Conservation (phyloP, 2,113 vertebrate genomes). For the Empidonax alnorum region DNA sequence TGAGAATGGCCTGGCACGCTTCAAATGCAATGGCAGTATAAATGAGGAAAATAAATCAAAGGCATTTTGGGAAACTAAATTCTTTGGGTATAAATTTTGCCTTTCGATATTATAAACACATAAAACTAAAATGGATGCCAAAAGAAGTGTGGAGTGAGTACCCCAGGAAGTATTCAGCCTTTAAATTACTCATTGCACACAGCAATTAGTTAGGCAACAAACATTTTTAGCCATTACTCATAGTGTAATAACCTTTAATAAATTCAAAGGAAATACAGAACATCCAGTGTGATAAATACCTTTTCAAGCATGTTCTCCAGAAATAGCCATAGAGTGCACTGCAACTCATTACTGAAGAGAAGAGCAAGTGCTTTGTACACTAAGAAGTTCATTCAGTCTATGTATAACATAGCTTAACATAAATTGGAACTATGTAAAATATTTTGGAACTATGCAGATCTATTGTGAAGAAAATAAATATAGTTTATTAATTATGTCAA, state of each 20-base stretch:
- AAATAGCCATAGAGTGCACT: neutral
- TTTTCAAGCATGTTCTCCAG: neutral
- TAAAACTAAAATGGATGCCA: constrained; percentile 23
- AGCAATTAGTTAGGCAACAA: constrained; percentile 7
- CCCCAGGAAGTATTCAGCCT: neutral
- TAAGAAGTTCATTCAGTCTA: neutral
- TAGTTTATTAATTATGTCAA: neutral
- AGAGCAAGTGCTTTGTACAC: neutral
- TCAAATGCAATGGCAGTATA: neutral
- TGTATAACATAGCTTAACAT: neutral
- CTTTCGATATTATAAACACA: neutral
- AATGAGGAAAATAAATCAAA: constrained; percentile 55
- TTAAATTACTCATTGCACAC: neutral
- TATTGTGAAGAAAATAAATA: neutral
- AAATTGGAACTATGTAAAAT: neutral
- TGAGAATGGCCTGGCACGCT: neutral
- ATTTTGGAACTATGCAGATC: neutral
- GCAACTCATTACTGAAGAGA: neutral
- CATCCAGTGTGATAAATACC: neutral
- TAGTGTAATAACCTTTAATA: neutral
- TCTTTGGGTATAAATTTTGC: constrained; percentile 15
- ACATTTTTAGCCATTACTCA: neutral
- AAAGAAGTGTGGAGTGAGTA: neutral
- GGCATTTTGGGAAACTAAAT: neutral
- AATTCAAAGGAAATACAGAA: neutral